Evolutionary conservation across 2,797 vertebrate genomes (phyloP).

Genomic region (Parotocinclus haroldoi): DNA sequence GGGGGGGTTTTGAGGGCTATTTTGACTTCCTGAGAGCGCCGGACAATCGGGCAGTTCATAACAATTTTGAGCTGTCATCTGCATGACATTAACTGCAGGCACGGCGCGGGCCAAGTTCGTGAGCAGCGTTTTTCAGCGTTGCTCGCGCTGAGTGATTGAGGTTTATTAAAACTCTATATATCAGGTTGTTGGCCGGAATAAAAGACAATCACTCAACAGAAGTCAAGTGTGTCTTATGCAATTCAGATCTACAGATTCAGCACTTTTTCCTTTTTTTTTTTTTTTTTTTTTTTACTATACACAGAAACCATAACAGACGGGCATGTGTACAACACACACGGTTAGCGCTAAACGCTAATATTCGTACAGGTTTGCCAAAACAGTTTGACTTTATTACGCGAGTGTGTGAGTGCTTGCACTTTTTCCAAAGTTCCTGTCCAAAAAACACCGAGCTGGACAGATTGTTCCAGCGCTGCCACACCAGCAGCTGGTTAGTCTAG

Average conservation of each 20-base stretch:
- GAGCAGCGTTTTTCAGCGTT: slow-evolving; percentile 47
- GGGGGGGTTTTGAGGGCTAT: slow-evolving; percentile 48
- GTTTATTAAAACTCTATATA: slow-evolving; percentile 8
- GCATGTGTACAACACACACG: too few relatives aligned
- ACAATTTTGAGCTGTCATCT: slow-evolving; percentile 24
- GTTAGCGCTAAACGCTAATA: too few relatives aligned
- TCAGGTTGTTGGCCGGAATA: neutral
- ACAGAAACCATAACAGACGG: too few relatives aligned
- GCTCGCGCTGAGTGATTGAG: slow-evolving; percentile 2
- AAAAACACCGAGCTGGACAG: too few relatives aligned
- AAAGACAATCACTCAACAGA: neutral
- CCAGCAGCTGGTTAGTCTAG: slow-evolving; percentile 21
- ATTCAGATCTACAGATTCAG: too few relatives aligned
- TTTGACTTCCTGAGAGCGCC: slow-evolving; percentile 50
- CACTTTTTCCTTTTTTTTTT: too few relatives aligned
- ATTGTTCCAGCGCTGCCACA: too few relatives aligned
- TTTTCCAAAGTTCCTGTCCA: too few relatives aligned
- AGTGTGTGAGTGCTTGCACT: too few relatives aligned
- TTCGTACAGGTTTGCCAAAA: too few relatives aligned
- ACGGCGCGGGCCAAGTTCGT: slow-evolving; percentile 52
- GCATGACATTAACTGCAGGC: slow-evolving; percentile 45
- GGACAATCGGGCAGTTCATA: slow-evolving; percentile 28
- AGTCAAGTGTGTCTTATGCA: neutral
- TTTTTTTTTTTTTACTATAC: too few relatives aligned
- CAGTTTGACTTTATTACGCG: too few relatives aligned